Base-by-base conservation (phyloP, 2,797 vertebrate genomes). In the Gephyroberyx darwinii region DNA sequence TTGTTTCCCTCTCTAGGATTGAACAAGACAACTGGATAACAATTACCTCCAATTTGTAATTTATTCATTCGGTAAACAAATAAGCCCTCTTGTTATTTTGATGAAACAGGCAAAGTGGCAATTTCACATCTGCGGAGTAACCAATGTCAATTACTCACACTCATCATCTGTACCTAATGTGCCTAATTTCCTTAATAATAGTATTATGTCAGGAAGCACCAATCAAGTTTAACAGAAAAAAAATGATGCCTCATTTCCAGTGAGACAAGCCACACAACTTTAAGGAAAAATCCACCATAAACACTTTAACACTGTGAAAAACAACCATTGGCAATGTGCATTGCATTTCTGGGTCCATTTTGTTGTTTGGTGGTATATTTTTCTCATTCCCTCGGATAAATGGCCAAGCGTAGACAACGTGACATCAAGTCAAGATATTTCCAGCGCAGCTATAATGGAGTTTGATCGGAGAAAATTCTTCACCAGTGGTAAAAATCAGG, bases 121-220 rank as follows among this genome's bases (percentile, higher is more conserved):
- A 90, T 88, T 86, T 90, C 76, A 88, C 81, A 88, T 85, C 74
- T 87, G 84, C 64, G 65, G 68, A 72, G 65, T 74, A 79, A 84
- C 74, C 56, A 39, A 72, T 83, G 74, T 86, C 79, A 86, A 71
- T 85, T 83, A 83, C 70, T 86, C 75, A 80, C 74, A 65, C 72
- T 89, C 70, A 65, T 90, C 70, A 84, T 82, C 63, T 61, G 62
- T 58, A 71, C 60, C 82, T 81, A 84, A 89, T 85, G 72, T 54
- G 67, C 61, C 74, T 86, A 87, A 90, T 90, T 88, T 86, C 58
- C 52, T 67, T 81, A 80, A 86, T 89, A 86, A 84, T 83, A 68
- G 26, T 48, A 77, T 67, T 80, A 56, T 60, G 56, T 79, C 72
- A 71, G 37, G 58, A 84, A 77, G 71, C 71, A 73, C 51, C 51